Conservation (phyloP, 1,140 invertebrate species). For the Pseudomyrmex gracilis region DNA sequence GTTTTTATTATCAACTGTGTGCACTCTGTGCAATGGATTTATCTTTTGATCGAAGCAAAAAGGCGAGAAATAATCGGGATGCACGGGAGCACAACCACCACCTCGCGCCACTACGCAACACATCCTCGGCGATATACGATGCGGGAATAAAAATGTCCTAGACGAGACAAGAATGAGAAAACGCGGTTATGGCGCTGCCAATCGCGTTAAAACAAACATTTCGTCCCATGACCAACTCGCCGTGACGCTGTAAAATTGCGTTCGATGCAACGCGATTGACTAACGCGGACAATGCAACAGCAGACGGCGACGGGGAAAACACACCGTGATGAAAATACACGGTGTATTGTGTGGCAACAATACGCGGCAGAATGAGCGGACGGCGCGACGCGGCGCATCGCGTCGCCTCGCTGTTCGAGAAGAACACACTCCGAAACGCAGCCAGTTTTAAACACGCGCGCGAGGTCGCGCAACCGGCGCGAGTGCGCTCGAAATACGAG, state of each 20-base stretch:
- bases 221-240: constrained; percentile 41
- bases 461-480: not conserved
- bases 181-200: constrained; percentile 20
- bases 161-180: not conserved
- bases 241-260: constrained; percentile 63
- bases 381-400: not conserved
- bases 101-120: not conserved
- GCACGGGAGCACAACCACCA: not conserved
- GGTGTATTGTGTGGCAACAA: constrained; percentile 61
- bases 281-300: constrained; percentile 59
- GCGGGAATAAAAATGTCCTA: constrained; percentile 29
- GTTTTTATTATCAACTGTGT: not conserved
- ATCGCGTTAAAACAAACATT: constrained; percentile 72
- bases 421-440: constrained; percentile 24
- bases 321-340: constrained; percentile 42
- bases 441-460: constrained; percentile 37
- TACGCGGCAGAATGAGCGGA: constrained; percentile 45
- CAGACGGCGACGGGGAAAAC: constrained; percentile 17
- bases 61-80: constrained; percentile 24
- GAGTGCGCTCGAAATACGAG: constrained; percentile 29
- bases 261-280: constrained; percentile 38
- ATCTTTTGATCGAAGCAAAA: not conserved
- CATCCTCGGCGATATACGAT: not conserved
- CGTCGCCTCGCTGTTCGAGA: constrained; percentile 37
- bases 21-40: not conserved